Evolutionary conservation across 2,113 vertebrate genomes (phyloP), one percentile per base, ranked within the genome.

Genomic region (Morone chrysops): DNA sequence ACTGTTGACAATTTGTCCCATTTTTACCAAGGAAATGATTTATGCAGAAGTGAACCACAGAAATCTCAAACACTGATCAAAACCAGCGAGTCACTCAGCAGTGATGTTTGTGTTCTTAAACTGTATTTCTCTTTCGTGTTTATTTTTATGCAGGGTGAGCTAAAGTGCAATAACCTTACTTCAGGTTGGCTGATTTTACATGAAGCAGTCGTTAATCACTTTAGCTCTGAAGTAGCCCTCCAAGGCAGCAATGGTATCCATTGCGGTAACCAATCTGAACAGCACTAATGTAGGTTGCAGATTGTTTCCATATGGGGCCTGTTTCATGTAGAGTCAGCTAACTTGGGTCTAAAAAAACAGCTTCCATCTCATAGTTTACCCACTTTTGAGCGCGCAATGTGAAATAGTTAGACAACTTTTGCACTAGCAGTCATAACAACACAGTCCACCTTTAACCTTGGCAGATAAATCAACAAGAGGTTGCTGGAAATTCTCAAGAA

Each of bases 221-320:
- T 70, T n/a, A 50, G 84, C 31, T 87, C 72, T 80, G 87, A 56
- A 67, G 70, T 9, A 62, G 80, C 89, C 85, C 90, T 92, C 68
- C 73, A 38, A 92, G 91, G 89, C 83, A 87, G 90, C 81, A 73
- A 57, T 90, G 92, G 90, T 75, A 84, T 92, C 85, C 80, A 41
- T 90, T 84, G 87, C 25, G 47, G 75, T 94, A 94, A 94, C 88
- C 77, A 50, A 74, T 54, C 84, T 90, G 91, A 93, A 94, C 90
- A 92, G 88, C 66, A 47, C 84, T 88, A 82, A 92, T 90, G 92
- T 70, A 59, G 70, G 60, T 13, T 74, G 77, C 18, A 91, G 90
- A 95, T 94, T 93, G 94, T 86, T 95, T 93, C 94, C 95, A 95
- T 92, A 94, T 95, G 95, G 57, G 66, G 62, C 54, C 76, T 66